Conservation (phyloP, 2,888 invertebrate genomes). For the Cenopis cana region DNA sequence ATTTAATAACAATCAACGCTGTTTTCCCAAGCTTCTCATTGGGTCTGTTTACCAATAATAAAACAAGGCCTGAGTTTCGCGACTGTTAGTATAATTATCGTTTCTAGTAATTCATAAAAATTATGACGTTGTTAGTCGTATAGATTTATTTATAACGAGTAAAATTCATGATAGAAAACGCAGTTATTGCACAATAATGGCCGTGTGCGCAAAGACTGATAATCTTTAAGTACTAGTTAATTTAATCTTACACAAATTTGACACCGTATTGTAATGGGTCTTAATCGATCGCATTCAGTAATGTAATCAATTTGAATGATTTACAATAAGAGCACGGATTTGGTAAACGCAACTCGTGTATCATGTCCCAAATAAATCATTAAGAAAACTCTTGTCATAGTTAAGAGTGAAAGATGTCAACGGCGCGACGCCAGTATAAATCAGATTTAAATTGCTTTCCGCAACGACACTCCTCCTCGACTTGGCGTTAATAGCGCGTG, state of each 20-base stretch:
- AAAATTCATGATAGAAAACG: neutral
- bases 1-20: too few relatives aligned
- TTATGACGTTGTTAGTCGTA: too few relatives aligned
- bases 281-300: neutral
- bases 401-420: conserved; percentile 76
- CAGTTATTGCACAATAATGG: neutral
- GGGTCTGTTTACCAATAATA: too few relatives aligned
- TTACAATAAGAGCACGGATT: conserved; percentile 44
- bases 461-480: conserved; percentile 79
- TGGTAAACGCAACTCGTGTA: conserved; percentile 56
- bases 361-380: conserved; percentile 69
- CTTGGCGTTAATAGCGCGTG: conserved; percentile 83
- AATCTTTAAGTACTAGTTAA: too few relatives aligned
- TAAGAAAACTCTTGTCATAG: conserved; percentile 72
- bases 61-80: too few relatives aligned
- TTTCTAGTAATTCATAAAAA: too few relatives aligned
- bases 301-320: neutral
- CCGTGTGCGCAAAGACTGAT: neutral
- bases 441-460: conserved; percentile 81
- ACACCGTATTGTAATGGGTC: too few relatives aligned
- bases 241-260: too few relatives aligned
- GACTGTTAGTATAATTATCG: too few relatives aligned
- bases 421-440: conserved; percentile 74
- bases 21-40: too few relatives aligned
- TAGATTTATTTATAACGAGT: too few relatives aligned